Percentiles rank a stretch among this genome's conserved stretches.
Evolutionary conservation across 2,113 vertebrate genomes (phyloP).

Genomic region (Epinephelus moara): DNA sequence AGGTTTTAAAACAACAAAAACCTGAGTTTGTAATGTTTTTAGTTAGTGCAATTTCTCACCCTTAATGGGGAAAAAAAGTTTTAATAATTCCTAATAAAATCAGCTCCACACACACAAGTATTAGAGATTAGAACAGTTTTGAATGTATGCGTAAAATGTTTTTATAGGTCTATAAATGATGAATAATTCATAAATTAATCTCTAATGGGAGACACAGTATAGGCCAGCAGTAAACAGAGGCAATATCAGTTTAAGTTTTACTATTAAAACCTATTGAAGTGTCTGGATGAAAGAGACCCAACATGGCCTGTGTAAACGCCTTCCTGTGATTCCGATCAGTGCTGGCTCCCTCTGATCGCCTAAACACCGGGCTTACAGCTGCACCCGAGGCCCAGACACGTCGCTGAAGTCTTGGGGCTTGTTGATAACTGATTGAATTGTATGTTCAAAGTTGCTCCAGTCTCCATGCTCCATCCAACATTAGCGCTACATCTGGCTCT

Average conservation of each 20-base stretch:
- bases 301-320: neutral
- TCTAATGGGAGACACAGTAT: constrained; percentile 16
- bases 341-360: neutral
- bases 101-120: neutral
- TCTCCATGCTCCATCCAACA: constrained; percentile 27
- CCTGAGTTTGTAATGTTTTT: neutral
- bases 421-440: constrained; percentile 62
- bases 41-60: neutral
- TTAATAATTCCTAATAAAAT: neutral
- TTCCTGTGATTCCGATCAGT: neutral
- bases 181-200: constrained; percentile 56
- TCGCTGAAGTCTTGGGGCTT: neutral
- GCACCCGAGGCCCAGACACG: neutral
- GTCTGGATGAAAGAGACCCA: too few relatives aligned
- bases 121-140: neutral
- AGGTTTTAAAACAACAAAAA: neutral
- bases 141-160: constrained; percentile 7
- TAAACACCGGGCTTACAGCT: neutral
- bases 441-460: constrained; percentile 34
- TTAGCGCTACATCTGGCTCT: constrained; percentile 59
- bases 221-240: neutral
- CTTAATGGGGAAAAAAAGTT: neutral
- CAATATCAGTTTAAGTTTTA: neutral
- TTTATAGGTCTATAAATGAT: constrained; percentile 20
- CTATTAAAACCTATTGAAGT: too few relatives aligned